Evolutionary conservation across 92 coral and sea anemone species (phyloP).

Genomic region (Epizoanthus fatuus): DNA sequence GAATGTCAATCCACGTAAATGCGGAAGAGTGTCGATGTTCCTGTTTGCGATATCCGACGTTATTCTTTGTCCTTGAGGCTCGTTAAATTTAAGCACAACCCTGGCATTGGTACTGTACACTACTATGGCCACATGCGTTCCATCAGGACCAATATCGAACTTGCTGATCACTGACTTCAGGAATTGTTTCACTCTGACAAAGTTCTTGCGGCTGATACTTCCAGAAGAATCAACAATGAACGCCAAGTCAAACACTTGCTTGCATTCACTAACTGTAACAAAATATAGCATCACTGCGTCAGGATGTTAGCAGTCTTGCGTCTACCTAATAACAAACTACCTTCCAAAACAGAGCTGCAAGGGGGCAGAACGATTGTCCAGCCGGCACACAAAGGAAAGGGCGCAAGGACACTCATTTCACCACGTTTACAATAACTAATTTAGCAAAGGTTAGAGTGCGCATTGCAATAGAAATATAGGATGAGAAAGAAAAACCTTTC

Average conservation of each 20-base stretch:
- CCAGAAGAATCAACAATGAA: constrained; percentile 68
- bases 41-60: background rate
- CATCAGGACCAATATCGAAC: constrained; percentile 37
- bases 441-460: too few relatives aligned
- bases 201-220: constrained; percentile 43
- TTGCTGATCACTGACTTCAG: constrained; percentile 43
- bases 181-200: constrained; percentile 45
- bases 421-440: too few relatives aligned
- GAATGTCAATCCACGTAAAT: constrained; percentile 48
- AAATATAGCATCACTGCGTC: too few relatives aligned
- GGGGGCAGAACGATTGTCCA: too few relatives aligned
- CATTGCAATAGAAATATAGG: too few relatives aligned
- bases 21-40: constrained; percentile 44
- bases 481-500: too few relatives aligned
- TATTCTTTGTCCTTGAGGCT: constrained; percentile 25
- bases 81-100: constrained; percentile 43
- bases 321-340: too few relatives aligned
- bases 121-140: constrained; percentile 57
- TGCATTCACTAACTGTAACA: constrained; percentile 29
- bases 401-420: too few relatives aligned
- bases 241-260: constrained; percentile 43
- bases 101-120: constrained; percentile 59
- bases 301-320: too few relatives aligned
- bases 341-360: too few relatives aligned
- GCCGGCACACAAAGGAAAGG: too few relatives aligned